phyloP scores from a whole-genome alignment of 2,888 invertebrate species.

The Bellardia pandia region DNA sequence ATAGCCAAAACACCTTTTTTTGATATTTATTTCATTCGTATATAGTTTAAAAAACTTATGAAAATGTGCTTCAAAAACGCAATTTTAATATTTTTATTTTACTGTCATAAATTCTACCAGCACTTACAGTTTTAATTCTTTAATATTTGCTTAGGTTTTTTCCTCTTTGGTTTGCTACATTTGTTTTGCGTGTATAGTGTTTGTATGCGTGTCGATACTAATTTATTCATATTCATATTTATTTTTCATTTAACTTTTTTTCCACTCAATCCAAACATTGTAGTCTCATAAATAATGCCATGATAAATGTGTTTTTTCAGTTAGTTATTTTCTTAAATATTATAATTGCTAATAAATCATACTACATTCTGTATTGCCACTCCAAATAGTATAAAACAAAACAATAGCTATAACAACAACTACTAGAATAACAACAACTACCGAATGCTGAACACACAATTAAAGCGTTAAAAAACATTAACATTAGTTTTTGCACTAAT shows the following conservation, averaged over 20 bases:
- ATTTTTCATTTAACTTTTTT: slow-evolving; percentile 38
- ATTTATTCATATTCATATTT: slow-evolving; percentile 70
- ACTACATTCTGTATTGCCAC: slow-evolving; percentile 32
- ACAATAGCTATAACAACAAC: neutral
- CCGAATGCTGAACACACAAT: slow-evolving; percentile 36
- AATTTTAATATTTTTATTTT: slow-evolving; percentile 26
- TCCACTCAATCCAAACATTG: slow-evolving; percentile 50
- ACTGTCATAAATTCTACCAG: slow-evolving; percentile 65
- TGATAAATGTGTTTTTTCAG: slow-evolving; percentile 61
- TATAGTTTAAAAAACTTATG: slow-evolving; percentile 25
- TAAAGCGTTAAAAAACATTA: slow-evolving; percentile 61
- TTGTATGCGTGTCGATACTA: slow-evolving; percentile 67
- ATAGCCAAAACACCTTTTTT: slow-evolving; percentile 8
- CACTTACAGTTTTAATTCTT: slow-evolving; percentile 59
- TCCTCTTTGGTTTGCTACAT: slow-evolving; percentile 20
- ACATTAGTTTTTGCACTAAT: slow-evolving; percentile 69
- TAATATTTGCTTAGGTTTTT: slow-evolving; percentile 2
- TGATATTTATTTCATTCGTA: neutral
- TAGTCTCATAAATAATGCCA: slow-evolving; percentile 71
- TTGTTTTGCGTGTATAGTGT: slow-evolving; percentile 60
- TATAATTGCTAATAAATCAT: slow-evolving; percentile 72
- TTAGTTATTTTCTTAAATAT: slow-evolving; percentile 54
- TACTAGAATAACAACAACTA: slow-evolving; percentile 13
- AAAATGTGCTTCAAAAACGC: slow-evolving; percentile 9
- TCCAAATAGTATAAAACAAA: slow-evolving; percentile 28